These are phyloP conservation scores for Gibbula magus DNA, from an alignment of 2,888 invertebrate species.

Conservation along the genomic window DNA sequence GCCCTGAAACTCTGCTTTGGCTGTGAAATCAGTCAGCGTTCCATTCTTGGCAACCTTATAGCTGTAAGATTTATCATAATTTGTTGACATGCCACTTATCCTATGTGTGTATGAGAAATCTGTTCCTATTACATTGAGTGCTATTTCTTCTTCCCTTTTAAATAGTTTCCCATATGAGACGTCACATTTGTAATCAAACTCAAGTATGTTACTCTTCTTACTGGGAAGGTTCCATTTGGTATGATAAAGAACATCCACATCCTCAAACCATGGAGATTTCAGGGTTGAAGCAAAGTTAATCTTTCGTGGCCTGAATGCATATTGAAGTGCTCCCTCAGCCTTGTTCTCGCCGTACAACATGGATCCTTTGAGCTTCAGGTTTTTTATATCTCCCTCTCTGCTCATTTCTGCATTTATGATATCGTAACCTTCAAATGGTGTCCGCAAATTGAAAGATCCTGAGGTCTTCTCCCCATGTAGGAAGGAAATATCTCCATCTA, in stretches of 20 bases:
- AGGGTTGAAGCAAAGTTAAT: not conserved
- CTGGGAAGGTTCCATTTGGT: not conserved
- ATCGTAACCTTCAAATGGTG: conserved; percentile 34
- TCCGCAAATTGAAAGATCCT: conserved; percentile 29
- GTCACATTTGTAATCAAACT: not conserved
- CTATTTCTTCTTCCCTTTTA: not conserved
- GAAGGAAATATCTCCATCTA: conserved; percentile 33
- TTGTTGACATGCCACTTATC: not conserved
- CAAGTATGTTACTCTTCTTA: not conserved
- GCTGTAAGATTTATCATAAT: not conserved
- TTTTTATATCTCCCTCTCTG: conserved; percentile 1
- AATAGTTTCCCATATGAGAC: not conserved
- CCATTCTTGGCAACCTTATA: not conserved
- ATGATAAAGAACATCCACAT: not conserved
- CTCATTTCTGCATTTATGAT: conserved; percentile 28
- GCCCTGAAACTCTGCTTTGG: not conserved
- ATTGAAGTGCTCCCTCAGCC: conserved; percentile 4
- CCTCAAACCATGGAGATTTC: conserved; percentile 8
- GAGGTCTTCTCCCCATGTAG: conserved; percentile 17
- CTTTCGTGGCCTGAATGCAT: not conserved
- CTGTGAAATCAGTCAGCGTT: not conserved
- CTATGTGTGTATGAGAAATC: not conserved
- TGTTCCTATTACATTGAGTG: not conserved
- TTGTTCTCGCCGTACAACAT: not conserved
- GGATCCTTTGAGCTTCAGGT: conserved; percentile 7